A percentile compares a stretch with the other conserved stretches of the same genome.
phyloP scores from a whole-genome alignment of 2,888 invertebrate species.

The Euclidia mi region DNA sequence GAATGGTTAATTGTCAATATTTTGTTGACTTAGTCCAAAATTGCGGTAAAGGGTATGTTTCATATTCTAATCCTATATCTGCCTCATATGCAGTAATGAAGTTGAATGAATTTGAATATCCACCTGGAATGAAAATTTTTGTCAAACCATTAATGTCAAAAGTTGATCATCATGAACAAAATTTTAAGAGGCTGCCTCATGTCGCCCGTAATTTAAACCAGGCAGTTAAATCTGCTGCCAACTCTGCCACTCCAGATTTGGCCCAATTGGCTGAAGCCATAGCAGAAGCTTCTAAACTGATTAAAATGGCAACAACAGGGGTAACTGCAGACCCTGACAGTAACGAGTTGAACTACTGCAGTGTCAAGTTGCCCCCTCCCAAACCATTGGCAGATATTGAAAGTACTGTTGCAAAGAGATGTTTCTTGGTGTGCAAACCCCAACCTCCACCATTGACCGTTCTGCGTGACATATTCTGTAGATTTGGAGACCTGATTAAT shows the following conservation, averaged over 20 bases:
- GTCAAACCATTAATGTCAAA: slow-evolving; percentile 91
- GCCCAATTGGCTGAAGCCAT: slow-evolving; percentile 93
- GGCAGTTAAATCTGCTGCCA: slow-evolving; percentile 67
- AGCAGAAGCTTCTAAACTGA: slow-evolving; percentile 94
- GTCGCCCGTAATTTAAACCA: slow-evolving; percentile 71
- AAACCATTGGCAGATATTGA: slow-evolving; percentile 93
- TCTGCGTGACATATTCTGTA: slow-evolving; percentile 96
- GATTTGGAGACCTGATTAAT: slow-evolving; percentile 97
- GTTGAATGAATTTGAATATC: slow-evolving; percentile 97
- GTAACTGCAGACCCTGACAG: slow-evolving; percentile 63
- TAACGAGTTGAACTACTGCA: slow-evolving; percentile 88
- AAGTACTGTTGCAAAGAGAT: slow-evolving; percentile 91
- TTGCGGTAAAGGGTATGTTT: slow-evolving; percentile 80
- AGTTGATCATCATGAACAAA: slow-evolving; percentile 64
- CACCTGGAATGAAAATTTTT: slow-evolving; percentile 95
- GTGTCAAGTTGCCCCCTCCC: slow-evolving; percentile 92
- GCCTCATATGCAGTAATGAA: slow-evolving; percentile 94
- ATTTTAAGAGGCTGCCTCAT: slow-evolving; percentile 64
- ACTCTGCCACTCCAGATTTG: slow-evolving; percentile 85
- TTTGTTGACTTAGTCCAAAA: slow-evolving; percentile 84
- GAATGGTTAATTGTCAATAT: slow-evolving; percentile 77
- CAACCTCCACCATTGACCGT: slow-evolving; percentile 94
- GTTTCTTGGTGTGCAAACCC: slow-evolving; percentile 92
- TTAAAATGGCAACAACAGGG: slow-evolving; percentile 91
- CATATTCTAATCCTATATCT: slow-evolving; percentile 78